phyloP scores from a whole-genome alignment of 2,888 invertebrate species.

The Halocaridina rubra region DNA sequence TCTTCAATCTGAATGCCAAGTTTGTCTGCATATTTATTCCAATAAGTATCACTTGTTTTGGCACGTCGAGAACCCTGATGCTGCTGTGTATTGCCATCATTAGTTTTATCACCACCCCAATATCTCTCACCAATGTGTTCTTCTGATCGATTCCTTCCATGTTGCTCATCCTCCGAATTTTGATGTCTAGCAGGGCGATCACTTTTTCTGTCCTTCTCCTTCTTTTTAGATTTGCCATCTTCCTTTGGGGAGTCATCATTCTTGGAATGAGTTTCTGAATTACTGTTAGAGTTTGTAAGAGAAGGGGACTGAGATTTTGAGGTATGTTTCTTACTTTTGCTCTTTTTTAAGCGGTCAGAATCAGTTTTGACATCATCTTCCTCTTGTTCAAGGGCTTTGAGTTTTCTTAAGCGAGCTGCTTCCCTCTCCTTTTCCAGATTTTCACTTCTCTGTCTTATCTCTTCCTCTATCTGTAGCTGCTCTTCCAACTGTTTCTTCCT shows the following conservation, averaged over 20 bases:
- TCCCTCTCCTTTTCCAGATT: constrained; percentile 41
- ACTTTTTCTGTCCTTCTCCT: background rate
- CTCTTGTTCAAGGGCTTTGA: background rate
- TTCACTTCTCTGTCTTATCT: constrained; percentile 30
- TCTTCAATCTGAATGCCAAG: constrained; percentile 62
- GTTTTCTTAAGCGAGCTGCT: constrained; percentile 30
- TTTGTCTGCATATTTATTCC: constrained; percentile 64
- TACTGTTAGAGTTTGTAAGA: background rate
- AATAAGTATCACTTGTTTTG: constrained; percentile 62
- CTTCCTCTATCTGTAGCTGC: constrained; percentile 50
- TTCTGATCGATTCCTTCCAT: background rate
- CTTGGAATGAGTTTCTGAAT: background rate
- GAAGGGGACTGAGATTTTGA: constrained; percentile 26
- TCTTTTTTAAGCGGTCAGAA: background rate
- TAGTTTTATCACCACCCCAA: constrained; percentile 46
- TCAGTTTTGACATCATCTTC: constrained; percentile 19
- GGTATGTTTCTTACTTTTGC: background rate
- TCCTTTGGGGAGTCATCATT: background rate
- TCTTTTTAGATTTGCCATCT: background rate
- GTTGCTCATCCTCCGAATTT: constrained; percentile 30
- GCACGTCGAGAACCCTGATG: constrained; percentile 15
- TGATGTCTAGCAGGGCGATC: constrained; percentile 4
- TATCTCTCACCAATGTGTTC: constrained; percentile 50
- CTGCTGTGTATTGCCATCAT: background rate
- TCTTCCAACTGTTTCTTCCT: constrained; percentile 57